These are phyloP conservation scores for Pachycephala philippinensis DNA, from an alignment of 2,113 vertebrate species.

Conservation along the genomic window DNA sequence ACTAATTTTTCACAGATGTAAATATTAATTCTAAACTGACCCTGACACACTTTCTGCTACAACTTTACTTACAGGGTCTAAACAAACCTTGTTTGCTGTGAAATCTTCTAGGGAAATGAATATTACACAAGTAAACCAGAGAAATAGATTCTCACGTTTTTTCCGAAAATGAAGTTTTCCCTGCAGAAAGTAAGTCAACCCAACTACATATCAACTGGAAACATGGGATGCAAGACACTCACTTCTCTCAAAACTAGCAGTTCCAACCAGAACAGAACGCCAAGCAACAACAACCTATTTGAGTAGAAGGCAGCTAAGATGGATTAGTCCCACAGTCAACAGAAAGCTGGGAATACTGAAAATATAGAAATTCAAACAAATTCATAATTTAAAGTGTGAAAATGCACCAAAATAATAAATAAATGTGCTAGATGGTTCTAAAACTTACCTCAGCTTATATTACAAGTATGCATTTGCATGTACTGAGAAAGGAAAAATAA, in stretches of 20 bases:
- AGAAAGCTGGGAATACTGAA: not conserved
- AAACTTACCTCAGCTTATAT: not conserved
- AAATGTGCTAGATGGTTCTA: not conserved
- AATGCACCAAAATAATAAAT: not conserved
- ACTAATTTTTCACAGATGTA: not conserved
- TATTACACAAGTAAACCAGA: not conserved
- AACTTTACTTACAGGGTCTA: not conserved
- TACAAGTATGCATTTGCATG: not conserved
- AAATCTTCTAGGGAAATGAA: not conserved
- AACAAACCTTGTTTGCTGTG: not conserved
- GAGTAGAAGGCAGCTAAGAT: not conserved
- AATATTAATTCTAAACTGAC: constrained; percentile 19
- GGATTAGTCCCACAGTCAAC: not conserved
- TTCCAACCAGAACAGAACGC: not conserved
- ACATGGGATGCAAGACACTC: not conserved
- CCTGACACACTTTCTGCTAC: not conserved
- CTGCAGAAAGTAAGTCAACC: not conserved
- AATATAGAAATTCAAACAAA: not conserved
- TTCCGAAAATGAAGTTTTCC: not conserved
- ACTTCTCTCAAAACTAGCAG: not conserved
- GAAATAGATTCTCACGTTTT: not conserved
- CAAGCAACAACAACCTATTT: not conserved
- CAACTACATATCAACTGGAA: not conserved
- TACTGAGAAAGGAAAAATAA: not conserved
- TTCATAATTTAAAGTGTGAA: not conserved